These are phyloP conservation scores for Bombylius major DNA, from an alignment of 2,888 invertebrate genomes.

Conservation along the genomic window DNA sequence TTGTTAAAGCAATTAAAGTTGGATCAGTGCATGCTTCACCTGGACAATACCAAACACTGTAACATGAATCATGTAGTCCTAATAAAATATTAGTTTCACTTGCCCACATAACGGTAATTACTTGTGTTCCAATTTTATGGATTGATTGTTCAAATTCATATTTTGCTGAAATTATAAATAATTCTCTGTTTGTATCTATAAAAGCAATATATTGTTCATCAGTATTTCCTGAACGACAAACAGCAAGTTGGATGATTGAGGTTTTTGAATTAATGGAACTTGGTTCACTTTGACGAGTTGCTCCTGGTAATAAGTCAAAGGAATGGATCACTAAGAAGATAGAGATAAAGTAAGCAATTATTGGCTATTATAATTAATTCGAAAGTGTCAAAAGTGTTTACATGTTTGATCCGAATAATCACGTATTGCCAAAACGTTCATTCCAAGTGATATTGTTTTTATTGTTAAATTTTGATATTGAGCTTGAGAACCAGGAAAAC, in stretches of 20 bases:
- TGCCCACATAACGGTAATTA: slow-evolving; percentile 47
- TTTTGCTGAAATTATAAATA: slow-evolving; percentile 57
- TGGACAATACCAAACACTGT: slow-evolving; percentile 75
- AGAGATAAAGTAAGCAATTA: neutral
- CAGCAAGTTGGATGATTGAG: slow-evolving; percentile 65
- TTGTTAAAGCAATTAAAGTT: slow-evolving; percentile 51
- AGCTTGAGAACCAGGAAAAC: slow-evolving; percentile 71
- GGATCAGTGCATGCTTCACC: slow-evolving; percentile 58
- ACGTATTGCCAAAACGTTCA: slow-evolving; percentile 74
- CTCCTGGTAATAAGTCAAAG: slow-evolving; percentile 56
- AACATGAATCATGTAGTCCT: slow-evolving; percentile 62
- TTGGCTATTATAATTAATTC: no score
- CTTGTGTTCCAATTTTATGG: slow-evolving; percentile 38
- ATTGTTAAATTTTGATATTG: slow-evolving; percentile 56
- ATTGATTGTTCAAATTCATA: slow-evolving; percentile 7
- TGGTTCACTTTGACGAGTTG: slow-evolving; percentile 46
- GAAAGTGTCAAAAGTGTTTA: slow-evolving; percentile 22
- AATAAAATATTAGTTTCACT: slow-evolving; percentile 65
- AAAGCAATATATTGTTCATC: slow-evolving; percentile 68
- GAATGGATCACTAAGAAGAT: slow-evolving; percentile 59
- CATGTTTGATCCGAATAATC: slow-evolving; percentile 76
- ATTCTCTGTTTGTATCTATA: slow-evolving; percentile 78
- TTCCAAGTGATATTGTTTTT: slow-evolving; percentile 66
- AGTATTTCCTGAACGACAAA: slow-evolving; percentile 69
- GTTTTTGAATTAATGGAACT: slow-evolving; percentile 50